phyloP scores from a whole-genome alignment of 2,113 vertebrate species.

The Chloroceryle aenea region DNA sequence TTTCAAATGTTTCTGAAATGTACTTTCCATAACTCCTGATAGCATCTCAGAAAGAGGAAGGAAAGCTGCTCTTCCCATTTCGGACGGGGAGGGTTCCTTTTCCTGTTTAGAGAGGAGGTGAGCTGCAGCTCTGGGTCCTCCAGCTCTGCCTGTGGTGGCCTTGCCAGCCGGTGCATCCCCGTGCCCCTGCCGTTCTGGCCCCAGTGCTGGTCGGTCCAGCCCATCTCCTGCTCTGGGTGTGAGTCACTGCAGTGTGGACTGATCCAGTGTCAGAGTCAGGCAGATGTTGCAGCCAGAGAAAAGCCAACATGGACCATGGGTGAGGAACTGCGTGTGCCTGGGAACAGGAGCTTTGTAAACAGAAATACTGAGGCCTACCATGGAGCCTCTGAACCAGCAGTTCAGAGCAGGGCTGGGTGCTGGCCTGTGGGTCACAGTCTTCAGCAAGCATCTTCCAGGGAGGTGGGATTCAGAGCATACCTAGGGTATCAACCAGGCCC shows the following conservation, averaged over 20 bases:
- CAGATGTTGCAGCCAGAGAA: not conserved
- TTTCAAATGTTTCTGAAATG: slow-evolving; percentile 16
- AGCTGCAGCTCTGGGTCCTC: not conserved
- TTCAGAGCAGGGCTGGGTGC: not conserved
- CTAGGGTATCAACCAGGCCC: accelerated
- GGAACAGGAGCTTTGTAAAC: not conserved
- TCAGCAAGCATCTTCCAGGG: not conserved
- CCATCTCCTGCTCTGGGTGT: not conserved
- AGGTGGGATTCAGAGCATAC: not conserved
- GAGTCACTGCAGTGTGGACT: not conserved
- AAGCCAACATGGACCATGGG: accelerated
- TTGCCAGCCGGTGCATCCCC: accelerated
- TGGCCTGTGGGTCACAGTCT: not conserved
- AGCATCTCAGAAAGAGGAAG: slow-evolving; percentile 67
- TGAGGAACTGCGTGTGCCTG: not conserved
- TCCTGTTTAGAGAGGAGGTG: slow-evolving; percentile 29
- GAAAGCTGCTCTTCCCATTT: slow-evolving; percentile 62
- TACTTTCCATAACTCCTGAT: slow-evolving; percentile 55
- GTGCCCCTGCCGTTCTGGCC: not conserved
- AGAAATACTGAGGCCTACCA: not conserved
- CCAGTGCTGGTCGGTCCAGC: accelerated
- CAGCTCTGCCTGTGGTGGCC: not conserved
- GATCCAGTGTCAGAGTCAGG: not conserved
- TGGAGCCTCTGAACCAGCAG: not conserved
- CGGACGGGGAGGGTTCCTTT: slow-evolving; percentile 19